A percentile compares a stretch with the other conserved stretches of the same genome.
Evolutionary conservation across 2,888 invertebrate genomes (phyloP).

Genomic region (Sphaerophoria rueppellii): DNA sequence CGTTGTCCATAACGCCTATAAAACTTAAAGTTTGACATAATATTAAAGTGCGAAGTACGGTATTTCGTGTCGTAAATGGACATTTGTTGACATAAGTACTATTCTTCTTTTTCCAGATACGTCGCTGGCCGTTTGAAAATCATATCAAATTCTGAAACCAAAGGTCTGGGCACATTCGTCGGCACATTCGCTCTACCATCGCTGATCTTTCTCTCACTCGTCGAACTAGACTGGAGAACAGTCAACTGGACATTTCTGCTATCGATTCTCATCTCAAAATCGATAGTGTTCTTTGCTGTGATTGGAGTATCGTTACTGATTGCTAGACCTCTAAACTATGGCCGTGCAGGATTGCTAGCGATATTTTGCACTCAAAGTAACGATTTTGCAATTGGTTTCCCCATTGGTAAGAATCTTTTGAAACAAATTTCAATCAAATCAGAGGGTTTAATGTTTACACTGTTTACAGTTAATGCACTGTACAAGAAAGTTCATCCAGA

Average conservation of each 20-base stretch:
- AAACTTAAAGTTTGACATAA: no score
- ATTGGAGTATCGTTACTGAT: slow-evolving; percentile 90
- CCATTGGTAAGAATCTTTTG: slow-evolving; percentile 86
- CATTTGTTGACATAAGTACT: background rate
- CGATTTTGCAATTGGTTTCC: slow-evolving; percentile 98
- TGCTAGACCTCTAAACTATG: slow-evolving; percentile 90
- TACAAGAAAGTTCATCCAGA: slow-evolving; percentile 94
- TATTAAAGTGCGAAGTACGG: no score
- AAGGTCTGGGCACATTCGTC: slow-evolving; percentile 95
- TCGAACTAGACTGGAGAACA: slow-evolving; percentile 90
- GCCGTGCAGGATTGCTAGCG: slow-evolving; percentile 94
- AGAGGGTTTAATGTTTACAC: background rate
- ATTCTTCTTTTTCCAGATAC: slow-evolving; percentile 84
- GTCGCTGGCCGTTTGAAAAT: slow-evolving; percentile 92
- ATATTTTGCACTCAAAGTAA: slow-evolving; percentile 98
- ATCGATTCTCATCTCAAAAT: slow-evolving; percentile 92
- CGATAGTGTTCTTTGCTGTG: slow-evolving; percentile 91
- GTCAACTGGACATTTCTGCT: slow-evolving; percentile 97
- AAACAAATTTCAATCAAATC: background rate
- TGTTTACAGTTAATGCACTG: slow-evolving; percentile 88
- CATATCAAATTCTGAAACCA: slow-evolving; percentile 91
- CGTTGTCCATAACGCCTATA: no score
- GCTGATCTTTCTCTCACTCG: slow-evolving; percentile 94
- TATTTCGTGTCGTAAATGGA: no score
- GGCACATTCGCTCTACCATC: slow-evolving; percentile 96